Base-by-base conservation (phyloP, 92 coral and sea anemone species). In the Palythoa heliodiscus region DNA sequence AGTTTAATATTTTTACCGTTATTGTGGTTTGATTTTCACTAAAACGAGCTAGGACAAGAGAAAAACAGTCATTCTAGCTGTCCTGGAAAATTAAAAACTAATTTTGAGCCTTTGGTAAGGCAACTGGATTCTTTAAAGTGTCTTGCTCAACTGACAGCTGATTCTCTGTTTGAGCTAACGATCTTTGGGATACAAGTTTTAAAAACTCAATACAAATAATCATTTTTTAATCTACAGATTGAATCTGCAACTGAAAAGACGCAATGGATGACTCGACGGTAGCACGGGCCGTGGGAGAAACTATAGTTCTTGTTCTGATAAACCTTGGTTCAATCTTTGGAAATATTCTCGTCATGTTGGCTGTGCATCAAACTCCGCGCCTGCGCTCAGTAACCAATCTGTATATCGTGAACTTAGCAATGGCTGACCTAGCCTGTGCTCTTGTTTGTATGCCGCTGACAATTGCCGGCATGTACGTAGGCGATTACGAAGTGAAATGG, bases 401-500 rank as follows among this genome's bases (percentile, higher is more conserved):
- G 73, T 80, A 64, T 43, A 80, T 80, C 13, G 84, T 80, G 7
- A 80, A 80, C 53, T 70, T 80, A 35, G 84, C 84, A 74, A 48
- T 80, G 9, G 63, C 84, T 24, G 84, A 80, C 74, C 84, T 80
- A 5, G 47, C 23, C 24, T 80, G 84, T 80, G 75, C 84, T 67
- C 74, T 80, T 61, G 23, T 80, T n/a, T 80, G 84, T 40, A 80
- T 80, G 84, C 84, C 84, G 84, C 84, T 80, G 74, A 80, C 84
- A 38, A 43, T 80, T 11, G 74, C 73, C 13, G 84, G 64, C 23
- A 80, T 80, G 74, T 50, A 47, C 64, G 74, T 80, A 16, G 63
- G 37, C 48, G 74, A 80, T 29, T 47, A 50, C 13, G 60, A 47
- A 0, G 5, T 53, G 61, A 43, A 80, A 15, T 67, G 47, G 84